Evolutionary conservation across 1,140 invertebrate genomes (phyloP), one percentile per base, ranked within the genome.

Genomic region (Campoletis sonorensis): DNA sequence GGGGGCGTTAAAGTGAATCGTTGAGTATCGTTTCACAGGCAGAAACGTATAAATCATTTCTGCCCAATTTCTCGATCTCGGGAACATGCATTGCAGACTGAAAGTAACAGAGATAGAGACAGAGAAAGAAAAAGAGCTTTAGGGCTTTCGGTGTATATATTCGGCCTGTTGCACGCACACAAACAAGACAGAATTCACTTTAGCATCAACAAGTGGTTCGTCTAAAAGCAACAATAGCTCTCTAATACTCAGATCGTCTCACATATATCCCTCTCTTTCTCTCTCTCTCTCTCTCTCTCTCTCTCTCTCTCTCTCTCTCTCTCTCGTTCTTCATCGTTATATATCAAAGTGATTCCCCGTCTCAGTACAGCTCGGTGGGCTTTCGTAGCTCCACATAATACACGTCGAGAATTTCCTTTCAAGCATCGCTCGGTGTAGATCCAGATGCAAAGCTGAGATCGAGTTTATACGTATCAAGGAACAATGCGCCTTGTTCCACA

Each of bases 201-300:
- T 75, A 83, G 81, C 81, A 86, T 83, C 87, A 88, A 88, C 87
- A 88, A 88, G 87, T 88, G 86, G 85, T 83, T 86, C 85, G 84
- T 85, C 84, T 84, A 82, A 85, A 72, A 51, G 85, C 81, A 87
- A 87, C 85, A 88, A 88, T 84, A 72, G 76, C 26, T 64, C 71
- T 37, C 51, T 68, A 77, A 81, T 77, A 73, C 61, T 40, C 64
- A 27, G 23, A 13, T 72, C 23, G 61, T 68, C 64, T 68, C 64
- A 26, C 37, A 23, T 26, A 23, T 11, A 8, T 27, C 13, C 23
- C 4, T 64, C 23, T 64, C 61, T 64, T 13, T 64, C 30, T 11
- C 33, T 33, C 30, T 4, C 75, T 30, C 26, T 79, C 51, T 61
- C 54, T 54, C 40, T 54, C 37, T 45, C 49, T 18, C 21, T 18